Conservation (phyloP, 2,113 vertebrate genomes). For the Connochaetes taurinus region DNA sequence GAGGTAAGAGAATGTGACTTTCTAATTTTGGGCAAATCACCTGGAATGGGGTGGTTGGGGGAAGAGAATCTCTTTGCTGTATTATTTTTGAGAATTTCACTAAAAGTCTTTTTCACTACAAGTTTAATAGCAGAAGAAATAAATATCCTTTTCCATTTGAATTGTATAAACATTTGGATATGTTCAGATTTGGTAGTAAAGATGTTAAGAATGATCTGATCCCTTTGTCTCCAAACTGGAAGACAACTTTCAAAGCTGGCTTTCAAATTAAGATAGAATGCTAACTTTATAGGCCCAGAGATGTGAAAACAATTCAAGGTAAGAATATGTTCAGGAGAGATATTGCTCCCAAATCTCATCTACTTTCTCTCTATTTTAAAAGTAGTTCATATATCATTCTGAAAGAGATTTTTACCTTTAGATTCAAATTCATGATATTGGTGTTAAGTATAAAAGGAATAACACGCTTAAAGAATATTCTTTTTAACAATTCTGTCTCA, state of each 20-base stretch:
- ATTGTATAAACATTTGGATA: neutral
- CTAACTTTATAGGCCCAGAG: neutral
- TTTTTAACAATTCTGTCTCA: neutral
- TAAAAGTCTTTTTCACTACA: neutral
- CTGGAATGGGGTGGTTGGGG: neutral
- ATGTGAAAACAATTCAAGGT: neutral
- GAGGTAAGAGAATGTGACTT: conserved; percentile 50
- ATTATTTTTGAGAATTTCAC: neutral
- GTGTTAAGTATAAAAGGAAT: neutral
- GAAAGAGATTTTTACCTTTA: neutral
- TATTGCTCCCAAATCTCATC: neutral
- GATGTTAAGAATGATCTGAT: neutral
- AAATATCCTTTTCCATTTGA: neutral
- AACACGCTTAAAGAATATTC: neutral
- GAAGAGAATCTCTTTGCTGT: neutral
- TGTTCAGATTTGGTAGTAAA: neutral
- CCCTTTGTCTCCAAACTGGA: neutral
- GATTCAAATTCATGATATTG: neutral
- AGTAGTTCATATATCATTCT: neutral
- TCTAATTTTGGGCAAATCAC: neutral
- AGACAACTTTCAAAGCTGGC: neutral
- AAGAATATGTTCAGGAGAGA: neutral
- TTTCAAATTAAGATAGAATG: neutral
- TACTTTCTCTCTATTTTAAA: neutral
- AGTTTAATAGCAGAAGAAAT: neutral